A percentile compares a stretch with the other conserved stretches of the same genome.
These are phyloP conservation scores for Copsychus sechellarum DNA, from an alignment of 2,113 vertebrate genomes.

Conservation along the genomic window DNA sequence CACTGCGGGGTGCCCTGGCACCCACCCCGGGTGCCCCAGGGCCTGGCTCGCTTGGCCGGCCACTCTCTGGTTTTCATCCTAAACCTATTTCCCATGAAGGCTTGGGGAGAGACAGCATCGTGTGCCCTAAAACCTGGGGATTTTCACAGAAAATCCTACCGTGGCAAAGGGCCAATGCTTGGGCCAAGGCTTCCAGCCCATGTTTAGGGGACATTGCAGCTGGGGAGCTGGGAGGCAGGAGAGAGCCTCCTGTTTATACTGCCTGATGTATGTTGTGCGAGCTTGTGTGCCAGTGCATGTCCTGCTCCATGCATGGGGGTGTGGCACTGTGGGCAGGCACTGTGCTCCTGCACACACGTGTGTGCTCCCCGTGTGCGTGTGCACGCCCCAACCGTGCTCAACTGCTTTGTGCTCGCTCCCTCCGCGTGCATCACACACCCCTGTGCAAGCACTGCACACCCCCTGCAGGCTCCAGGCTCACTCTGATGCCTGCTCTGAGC, in stretches of 20 bases:
- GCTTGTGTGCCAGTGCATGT: neutral
- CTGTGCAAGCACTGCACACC: neutral
- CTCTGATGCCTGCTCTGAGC: fast-evolving
- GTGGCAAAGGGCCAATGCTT: neutral
- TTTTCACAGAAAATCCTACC: constrained; percentile 23
- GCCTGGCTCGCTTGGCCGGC: fast-evolving
- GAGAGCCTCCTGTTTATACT: neutral
- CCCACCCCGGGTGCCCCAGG: neutral
- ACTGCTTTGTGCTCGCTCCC: neutral
- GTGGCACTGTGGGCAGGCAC: fast-evolving
- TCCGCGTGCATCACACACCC: fast-evolving
- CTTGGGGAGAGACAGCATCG: neutral
- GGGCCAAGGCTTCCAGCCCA: neutral
- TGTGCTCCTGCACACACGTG: fast-evolving
- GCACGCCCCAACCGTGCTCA: fast-evolving
- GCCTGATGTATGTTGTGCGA: fast-evolving
- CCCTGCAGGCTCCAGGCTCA: neutral
- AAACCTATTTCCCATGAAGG: neutral
- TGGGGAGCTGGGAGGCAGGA: neutral
- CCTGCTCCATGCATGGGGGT: fast-evolving
- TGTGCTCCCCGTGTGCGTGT: fast-evolving
- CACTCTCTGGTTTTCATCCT: neutral
- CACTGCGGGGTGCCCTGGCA: neutral
- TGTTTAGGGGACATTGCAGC: neutral
- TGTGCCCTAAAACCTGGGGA: neutral